A percentile compares a stretch with the other conserved stretches of the same genome.
These are phyloP conservation scores for Smutsia gigantea DNA, from an alignment of 2,797 vertebrate genomes.

Conservation along the genomic window DNA sequence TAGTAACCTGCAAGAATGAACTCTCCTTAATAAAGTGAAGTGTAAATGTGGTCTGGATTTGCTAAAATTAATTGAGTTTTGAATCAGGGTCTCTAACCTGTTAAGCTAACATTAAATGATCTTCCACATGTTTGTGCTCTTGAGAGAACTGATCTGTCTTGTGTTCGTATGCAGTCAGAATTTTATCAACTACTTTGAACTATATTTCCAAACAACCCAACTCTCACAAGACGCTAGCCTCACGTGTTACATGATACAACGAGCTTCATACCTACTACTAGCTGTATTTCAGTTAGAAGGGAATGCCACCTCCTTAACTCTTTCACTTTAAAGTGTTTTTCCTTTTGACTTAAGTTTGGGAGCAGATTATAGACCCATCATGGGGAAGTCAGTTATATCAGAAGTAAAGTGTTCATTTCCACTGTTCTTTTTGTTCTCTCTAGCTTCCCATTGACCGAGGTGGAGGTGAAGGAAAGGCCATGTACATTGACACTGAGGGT, in stretches of 20 bases:
- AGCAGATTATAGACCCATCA: neutral
- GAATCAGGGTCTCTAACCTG: neutral
- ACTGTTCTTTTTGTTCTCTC: constrained; percentile 44
- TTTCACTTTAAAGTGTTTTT: neutral
- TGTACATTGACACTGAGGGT: constrained; percentile 98
- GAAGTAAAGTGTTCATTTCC: constrained; percentile 52
- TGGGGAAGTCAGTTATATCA: neutral
- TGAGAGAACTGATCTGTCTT: neutral
- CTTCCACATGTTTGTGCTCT: neutral
- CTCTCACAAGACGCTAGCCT: neutral
- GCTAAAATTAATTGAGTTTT: neutral
- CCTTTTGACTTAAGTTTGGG: neutral
- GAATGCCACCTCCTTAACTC: neutral
- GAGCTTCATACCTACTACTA: neutral
- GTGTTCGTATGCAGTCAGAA: neutral
- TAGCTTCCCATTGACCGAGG: constrained; percentile 97
- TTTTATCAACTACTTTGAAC: neutral
- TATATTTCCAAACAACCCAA: neutral
- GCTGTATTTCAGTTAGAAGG: neutral
- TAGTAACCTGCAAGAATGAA: neutral
- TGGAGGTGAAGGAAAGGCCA: constrained; percentile 97
- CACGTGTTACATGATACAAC: neutral
- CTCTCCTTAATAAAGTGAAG: neutral
- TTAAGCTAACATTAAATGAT: neutral
- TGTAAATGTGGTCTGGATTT: neutral